phyloP scores from a whole-genome alignment of 1,140 invertebrate genomes.

The Rhynchophorus ferrugineus region DNA sequence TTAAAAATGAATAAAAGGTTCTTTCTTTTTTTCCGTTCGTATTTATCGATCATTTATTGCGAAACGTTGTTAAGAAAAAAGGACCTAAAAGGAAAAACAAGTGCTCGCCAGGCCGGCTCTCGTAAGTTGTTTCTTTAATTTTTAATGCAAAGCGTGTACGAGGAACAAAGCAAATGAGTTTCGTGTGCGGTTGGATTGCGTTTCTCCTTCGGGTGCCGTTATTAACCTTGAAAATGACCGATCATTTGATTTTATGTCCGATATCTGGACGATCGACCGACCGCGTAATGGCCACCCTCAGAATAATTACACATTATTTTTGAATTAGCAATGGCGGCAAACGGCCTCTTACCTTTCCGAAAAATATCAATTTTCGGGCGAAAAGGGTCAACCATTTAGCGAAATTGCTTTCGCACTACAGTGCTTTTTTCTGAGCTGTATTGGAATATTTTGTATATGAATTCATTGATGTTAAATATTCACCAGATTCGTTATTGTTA shows the following conservation, averaged over 20 bases:
- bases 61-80: neutral
- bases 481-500: too few species aligned
- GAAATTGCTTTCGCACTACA: too few species aligned
- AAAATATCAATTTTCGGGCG: too few species aligned
- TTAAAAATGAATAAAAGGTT: too few species aligned
- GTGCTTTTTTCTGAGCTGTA: too few species aligned
- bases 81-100: neutral
- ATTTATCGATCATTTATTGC: neutral
- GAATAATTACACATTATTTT: slow-evolving; percentile 17
- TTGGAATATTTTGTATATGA: too few species aligned
- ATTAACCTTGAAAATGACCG: slow-evolving; percentile 33
- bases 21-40: too few species aligned
- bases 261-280: slow-evolving; percentile 23
- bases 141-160: neutral
- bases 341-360: neutral
- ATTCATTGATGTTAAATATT: too few species aligned
- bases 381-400: too few species aligned
- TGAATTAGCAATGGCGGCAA: slow-evolving; percentile 4
- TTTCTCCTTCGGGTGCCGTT: slow-evolving; percentile 26
- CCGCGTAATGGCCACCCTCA: slow-evolving; percentile 10
- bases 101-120: neutral
- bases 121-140: neutral
- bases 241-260: slow-evolving; percentile 33
- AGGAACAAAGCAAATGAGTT: slow-evolving; percentile 16
- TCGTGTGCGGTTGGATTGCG: slow-evolving; percentile 25